Evolutionary conservation across 2,888 invertebrate species (phyloP), one percentile per base, ranked within the genome.

Genomic region (Agrochola circellaris): DNA sequence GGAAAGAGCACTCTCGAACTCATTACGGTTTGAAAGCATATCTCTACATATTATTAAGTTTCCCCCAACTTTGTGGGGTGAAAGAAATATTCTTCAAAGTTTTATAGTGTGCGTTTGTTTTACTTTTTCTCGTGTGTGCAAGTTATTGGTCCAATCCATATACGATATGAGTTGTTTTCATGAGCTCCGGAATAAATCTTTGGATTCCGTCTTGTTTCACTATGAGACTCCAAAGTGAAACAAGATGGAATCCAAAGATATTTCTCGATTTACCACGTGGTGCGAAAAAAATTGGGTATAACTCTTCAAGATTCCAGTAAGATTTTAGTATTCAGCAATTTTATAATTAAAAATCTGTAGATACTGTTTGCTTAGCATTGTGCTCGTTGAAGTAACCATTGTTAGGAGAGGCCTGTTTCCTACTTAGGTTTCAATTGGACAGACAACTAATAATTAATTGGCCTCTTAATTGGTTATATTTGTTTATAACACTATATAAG

Each of bases 21-120:
- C 92, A 91, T 92, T 91, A 91, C 86, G 86, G 88, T 91, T 92
- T 91, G 92, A 91, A 89, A 92, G 90, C 89, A 87, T 89, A 89
- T 87, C 84, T 88, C 87, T 86, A 86, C 88, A 88, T 89, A 89
- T 90, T 90, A 89, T 91, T 90, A 88, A 88, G 81, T 89, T 87
- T 72, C 8, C 68, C 74, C 42, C 77, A 82, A 89, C 77, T 83
- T 82, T 76, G 75, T 73, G 71, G 76, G 73, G 75, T 65, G 69
- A 84, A 83, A 77, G 82, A 77, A 81, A 79, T 85, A 84, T 88
- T 82, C 73, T 79, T 65, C 42, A 68, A 71, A 73, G 70, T 77
- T 76, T 51, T 73, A 73, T 79, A 72, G 74, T 75, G 64, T 66
- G 68, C 54, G 68, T 81, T 81, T 77, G 60, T 77, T 77, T 78